These are phyloP conservation scores for Clitarchus hookeri DNA, from an alignment of 2,888 invertebrate genomes.

Conservation along the genomic window DNA sequence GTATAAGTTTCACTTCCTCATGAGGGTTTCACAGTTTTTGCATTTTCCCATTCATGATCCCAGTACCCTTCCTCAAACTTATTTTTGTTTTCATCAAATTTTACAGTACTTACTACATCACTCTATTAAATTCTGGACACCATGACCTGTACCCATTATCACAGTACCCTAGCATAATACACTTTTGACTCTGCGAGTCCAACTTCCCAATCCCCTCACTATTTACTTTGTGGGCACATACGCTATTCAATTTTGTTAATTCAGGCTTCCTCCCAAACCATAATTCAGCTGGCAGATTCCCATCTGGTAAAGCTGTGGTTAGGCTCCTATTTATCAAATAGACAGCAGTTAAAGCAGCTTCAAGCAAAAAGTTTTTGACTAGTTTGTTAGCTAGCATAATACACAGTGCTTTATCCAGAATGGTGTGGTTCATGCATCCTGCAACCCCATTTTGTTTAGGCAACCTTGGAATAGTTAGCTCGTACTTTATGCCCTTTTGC, in stretches of 20 bases:
- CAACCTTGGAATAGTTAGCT: not conserved
- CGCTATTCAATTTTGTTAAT: not conserved
- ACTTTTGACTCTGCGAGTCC: not conserved
- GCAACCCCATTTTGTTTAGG: conserved; percentile 16
- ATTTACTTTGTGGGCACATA: not conserved
- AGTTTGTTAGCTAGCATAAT: conserved; percentile 17
- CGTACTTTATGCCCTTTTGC: conserved; percentile 4
- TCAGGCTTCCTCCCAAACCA: not conserved
- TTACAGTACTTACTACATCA: not conserved
- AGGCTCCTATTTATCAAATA: conserved; percentile 12
- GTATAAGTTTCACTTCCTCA: not conserved
- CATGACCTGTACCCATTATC: too few relatives aligned
- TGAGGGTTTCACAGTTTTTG: not conserved
- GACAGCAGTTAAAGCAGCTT: not conserved
- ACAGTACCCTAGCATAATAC: too few relatives aligned
- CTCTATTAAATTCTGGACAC: not conserved
- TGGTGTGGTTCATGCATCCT: not conserved
- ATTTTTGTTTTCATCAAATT: not conserved
- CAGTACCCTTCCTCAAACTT: too few relatives aligned
- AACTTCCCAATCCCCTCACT: not conserved
- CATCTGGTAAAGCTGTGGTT: not conserved
- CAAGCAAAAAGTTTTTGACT: not conserved
- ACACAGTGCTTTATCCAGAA: conserved; percentile 3
- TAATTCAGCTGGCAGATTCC: not conserved
- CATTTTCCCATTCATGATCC: too few relatives aligned